These are phyloP conservation scores for Albula glossodonta DNA, from an alignment of 2,113 vertebrate genomes.

Conservation along the genomic window DNA sequence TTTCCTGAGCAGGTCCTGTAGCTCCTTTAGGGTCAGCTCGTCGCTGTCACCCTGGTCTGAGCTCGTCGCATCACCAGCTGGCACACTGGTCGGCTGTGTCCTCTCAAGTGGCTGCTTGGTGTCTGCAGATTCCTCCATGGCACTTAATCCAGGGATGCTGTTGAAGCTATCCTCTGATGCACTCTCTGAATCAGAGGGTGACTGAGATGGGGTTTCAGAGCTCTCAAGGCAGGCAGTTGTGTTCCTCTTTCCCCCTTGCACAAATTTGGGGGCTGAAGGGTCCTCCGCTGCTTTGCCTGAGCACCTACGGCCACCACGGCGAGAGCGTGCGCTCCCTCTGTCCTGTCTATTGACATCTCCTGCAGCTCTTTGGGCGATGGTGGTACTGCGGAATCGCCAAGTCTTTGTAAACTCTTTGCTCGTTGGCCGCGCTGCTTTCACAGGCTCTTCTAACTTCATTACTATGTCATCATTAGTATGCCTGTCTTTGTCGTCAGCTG, in stretches of 20 bases:
- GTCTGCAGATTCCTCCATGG: conserved; percentile 55
- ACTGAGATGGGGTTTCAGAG: conserved; percentile 71
- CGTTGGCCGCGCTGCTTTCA: conserved; percentile 70
- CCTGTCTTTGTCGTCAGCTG: conserved; percentile 68
- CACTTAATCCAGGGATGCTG: conserved; percentile 67
- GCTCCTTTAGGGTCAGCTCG: conserved; percentile 70
- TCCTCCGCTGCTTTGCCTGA: conserved; percentile 73
- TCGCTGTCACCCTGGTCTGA: conserved; percentile 74
- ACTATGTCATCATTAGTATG: conserved; percentile 67
- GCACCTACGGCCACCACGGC: conserved; percentile 73
- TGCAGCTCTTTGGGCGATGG: conserved; percentile 81
- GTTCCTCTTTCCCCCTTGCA: conserved; percentile 57
- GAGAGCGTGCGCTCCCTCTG: conserved; percentile 61
- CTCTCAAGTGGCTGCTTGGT: background rate
- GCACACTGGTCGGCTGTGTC: too few relatives aligned
- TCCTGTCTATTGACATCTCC: conserved; percentile 72
- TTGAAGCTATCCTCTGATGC: conserved; percentile 72
- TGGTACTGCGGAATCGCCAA: conserved; percentile 93
- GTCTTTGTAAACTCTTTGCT: conserved; percentile 85
- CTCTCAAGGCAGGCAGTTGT: conserved; percentile 67
- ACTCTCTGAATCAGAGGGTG: conserved; percentile 70
- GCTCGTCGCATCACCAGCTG: background rate
- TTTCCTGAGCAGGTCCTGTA: conserved; percentile 64
- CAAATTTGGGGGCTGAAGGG: conserved; percentile 70
- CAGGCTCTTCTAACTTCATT: conserved; percentile 52